Conservation (phyloP, 1,140 invertebrate genomes). For the Platyura marginata region DNA sequence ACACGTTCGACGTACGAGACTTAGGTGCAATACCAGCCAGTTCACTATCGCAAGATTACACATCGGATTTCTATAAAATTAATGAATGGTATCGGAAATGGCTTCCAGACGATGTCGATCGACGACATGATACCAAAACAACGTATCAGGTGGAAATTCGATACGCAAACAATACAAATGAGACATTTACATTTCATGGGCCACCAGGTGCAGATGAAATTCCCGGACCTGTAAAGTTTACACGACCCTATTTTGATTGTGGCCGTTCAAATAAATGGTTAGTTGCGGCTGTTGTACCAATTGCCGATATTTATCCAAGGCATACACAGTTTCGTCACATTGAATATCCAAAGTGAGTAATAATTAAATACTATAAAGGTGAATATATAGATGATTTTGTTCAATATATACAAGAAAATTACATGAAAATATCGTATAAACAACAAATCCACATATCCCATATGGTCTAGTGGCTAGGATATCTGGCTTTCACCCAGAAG, state of each 20-base stretch:
- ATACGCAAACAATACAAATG: conserved; percentile 90
- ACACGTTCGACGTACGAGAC: conserved; percentile 69
- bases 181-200: conserved; percentile 86
- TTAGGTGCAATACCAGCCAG: conserved; percentile 59
- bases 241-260: conserved; percentile 92
- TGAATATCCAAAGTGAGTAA: conserved; percentile 82
- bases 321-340: conserved; percentile 90
- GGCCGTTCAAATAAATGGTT: conserved; percentile 90
- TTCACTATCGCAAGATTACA: conserved; percentile 70
- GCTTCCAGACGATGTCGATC: conserved; percentile 68
- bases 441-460: too few species aligned
- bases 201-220: conserved; percentile 76
- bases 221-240: conserved; percentile 84
- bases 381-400: too few species aligned
- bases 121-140: conserved; percentile 82
- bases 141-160: conserved; percentile 80
- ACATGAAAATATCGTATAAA: too few species aligned
- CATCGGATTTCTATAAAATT: conserved; percentile 71
- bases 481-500: conserved; percentile 58
- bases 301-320: conserved; percentile 87
- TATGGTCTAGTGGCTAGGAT: conserved; percentile 56
- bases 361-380: too few species aligned
- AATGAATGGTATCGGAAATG: conserved; percentile 86
- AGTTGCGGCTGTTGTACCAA: conserved; percentile 78
- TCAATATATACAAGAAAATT: too few species aligned